Percentiles rank a stretch among this genome's conserved stretches.
phyloP scores from a whole-genome alignment of 2,797 vertebrate genomes.

The Pteropus rufus region DNA sequence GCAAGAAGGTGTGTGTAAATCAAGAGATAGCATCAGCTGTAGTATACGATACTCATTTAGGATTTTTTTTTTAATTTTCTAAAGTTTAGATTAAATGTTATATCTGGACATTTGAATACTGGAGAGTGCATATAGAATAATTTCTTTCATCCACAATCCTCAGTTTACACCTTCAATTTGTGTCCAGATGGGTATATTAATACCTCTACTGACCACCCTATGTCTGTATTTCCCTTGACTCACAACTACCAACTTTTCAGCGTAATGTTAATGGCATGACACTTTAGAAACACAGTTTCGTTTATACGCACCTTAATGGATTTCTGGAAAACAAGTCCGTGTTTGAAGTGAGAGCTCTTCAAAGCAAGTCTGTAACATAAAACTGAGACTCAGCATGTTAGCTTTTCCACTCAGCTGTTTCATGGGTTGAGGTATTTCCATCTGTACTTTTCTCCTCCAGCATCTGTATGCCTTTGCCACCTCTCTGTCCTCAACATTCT shows the following conservation, averaged over 20 bases:
- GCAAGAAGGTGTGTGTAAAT: not conserved
- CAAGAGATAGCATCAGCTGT: not conserved
- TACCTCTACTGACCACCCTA: not conserved
- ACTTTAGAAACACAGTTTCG: not conserved
- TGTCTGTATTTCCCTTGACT: not conserved
- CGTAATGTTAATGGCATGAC: not conserved
- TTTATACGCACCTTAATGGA: not conserved
- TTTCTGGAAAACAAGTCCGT: not conserved
- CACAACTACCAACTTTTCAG: not conserved
- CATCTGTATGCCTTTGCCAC: not conserved
- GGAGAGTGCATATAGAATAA: rapidly evolving
- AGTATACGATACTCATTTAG: not conserved
- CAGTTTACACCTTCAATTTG: not conserved
- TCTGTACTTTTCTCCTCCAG: not conserved
- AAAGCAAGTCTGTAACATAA: not conserved
- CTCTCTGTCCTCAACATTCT: not conserved
- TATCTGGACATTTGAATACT: not conserved
- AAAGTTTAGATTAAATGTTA: not conserved
- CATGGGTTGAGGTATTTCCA: not conserved
- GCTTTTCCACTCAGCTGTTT: not conserved
- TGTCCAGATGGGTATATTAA: not conserved
- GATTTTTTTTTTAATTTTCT: not conserved
- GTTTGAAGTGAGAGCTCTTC: not conserved
- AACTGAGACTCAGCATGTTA: not conserved
- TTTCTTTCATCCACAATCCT: not conserved